Conservation (phyloP, 2,113 vertebrate species). For the Struthidea cinerea region DNA sequence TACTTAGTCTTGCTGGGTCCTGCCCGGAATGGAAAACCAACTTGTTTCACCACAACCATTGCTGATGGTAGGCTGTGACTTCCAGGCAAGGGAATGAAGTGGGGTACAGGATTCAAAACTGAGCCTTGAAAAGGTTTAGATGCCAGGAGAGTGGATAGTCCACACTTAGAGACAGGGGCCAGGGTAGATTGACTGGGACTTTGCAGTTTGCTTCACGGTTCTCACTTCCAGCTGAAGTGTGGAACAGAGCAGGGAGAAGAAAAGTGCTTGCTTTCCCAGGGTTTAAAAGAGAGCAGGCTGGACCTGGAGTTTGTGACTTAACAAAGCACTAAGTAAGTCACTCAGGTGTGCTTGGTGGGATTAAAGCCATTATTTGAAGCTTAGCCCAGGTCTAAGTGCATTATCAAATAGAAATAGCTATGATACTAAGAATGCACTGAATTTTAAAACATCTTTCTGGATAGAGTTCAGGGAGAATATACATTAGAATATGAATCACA, state of each 20-base stretch:
- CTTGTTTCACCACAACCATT: not conserved
- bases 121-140: not conserved
- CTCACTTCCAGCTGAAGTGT: rapidly evolving
- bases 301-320: not conserved
- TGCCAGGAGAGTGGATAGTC: not conserved
- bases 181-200: not conserved
- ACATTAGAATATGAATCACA: not conserved
- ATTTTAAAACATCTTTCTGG: not conserved
- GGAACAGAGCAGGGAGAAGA: not conserved
- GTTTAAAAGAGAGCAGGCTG: not conserved
- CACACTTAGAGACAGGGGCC: not conserved
- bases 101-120: not conserved
- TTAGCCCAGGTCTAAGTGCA: not conserved
- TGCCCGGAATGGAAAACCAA: not conserved
- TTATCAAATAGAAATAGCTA: not conserved
- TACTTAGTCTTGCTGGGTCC: not conserved
- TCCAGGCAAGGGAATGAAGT: not conserved
- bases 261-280: not conserved
- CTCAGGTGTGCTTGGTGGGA: not conserved
- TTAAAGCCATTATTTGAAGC: not conserved
- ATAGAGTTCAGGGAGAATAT: not conserved
- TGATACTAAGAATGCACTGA: not conserved
- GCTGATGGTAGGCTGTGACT: not conserved
- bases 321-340: not conserved
- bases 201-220: not conserved